These are phyloP conservation scores for Radopholus similis DNA, from an alignment of 1,140 invertebrate species.

Conservation along the genomic window DNA sequence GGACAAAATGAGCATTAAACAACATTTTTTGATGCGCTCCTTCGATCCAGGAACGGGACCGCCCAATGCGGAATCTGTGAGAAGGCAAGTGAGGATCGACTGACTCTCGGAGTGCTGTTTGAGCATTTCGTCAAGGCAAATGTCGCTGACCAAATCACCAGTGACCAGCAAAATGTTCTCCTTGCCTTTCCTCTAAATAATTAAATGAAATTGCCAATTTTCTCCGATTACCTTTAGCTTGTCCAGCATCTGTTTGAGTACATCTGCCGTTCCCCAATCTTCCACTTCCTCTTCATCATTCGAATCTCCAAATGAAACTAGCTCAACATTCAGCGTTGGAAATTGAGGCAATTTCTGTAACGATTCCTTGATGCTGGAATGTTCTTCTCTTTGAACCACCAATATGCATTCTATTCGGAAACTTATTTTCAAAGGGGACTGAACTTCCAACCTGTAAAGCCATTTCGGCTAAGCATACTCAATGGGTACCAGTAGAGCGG, in stretches of 20 bases:
- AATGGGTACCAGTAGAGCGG: conserved; percentile 46
- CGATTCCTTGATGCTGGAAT: conserved; percentile 26
- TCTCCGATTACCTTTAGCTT: conserved; percentile 19
- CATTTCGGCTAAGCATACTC: conserved; percentile 32
- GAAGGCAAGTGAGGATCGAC: conserved; percentile 36
- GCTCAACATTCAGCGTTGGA: conserved; percentile 28
- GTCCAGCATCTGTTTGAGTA: conserved; percentile 23
- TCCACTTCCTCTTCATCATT: conserved; percentile 28
- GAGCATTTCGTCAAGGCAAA: conserved; percentile 32
- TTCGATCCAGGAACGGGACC: conserved; percentile 34
- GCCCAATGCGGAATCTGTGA: conserved; percentile 28
- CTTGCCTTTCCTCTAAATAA: conserved; percentile 33
- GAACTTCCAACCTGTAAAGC: conserved; percentile 28
- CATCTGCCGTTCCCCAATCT: conserved; percentile 44
- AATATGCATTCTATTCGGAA: conserved; percentile 3
- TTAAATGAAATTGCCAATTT: not conserved
- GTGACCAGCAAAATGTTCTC: conserved; percentile 36
- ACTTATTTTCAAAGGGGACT: not conserved
- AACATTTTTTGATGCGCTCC: conserved; percentile 30
- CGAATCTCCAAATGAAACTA: conserved; percentile 9
- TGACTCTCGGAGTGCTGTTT: conserved; percentile 25
- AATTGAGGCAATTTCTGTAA: conserved; percentile 24
- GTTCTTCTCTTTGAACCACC: conserved; percentile 19
- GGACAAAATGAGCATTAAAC: not conserved
- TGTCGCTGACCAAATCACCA: conserved; percentile 44